These are phyloP conservation scores for Cheirogaleus major DNA, from an alignment of 2,797 vertebrate genomes.

Conservation along the genomic window DNA sequence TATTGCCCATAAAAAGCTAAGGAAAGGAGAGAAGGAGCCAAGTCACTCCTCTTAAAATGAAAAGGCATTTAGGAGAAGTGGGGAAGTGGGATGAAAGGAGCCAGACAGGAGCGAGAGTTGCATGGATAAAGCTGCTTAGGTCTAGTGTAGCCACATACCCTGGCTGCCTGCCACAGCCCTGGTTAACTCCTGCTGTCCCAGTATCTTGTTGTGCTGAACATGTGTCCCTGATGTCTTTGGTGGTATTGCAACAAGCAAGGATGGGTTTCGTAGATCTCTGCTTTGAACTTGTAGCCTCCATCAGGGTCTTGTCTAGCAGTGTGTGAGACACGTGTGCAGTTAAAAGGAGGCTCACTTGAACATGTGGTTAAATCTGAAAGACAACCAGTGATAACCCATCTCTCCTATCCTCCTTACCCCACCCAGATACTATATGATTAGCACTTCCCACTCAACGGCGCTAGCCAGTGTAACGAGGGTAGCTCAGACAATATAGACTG, in stretches of 20 bases:
- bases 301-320: not conserved
- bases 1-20: conserved; percentile 41
- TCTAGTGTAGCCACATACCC: not conserved
- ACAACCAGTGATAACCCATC: not conserved
- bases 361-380: not conserved
- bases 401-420: not conserved
- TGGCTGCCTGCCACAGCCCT: not conserved
- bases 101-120: not conserved
- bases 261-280: not conserved
- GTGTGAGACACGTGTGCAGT: too few species aligned
- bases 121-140: not conserved
- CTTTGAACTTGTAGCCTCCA: not conserved
- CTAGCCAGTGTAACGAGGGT: not conserved
- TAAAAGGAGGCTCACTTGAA: not conserved
- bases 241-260: not conserved
- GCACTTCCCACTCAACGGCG: not conserved
- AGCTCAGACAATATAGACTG: not conserved
- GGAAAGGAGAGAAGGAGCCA: not conserved
- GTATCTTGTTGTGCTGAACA: not conserved
- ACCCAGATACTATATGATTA: not conserved
- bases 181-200: not conserved
- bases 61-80: not conserved
- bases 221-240: not conserved
- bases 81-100: not conserved
- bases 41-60: not conserved